Evolutionary conservation across 2,888 invertebrate genomes (phyloP).

Genomic region (Chymomyza amoena): DNA sequence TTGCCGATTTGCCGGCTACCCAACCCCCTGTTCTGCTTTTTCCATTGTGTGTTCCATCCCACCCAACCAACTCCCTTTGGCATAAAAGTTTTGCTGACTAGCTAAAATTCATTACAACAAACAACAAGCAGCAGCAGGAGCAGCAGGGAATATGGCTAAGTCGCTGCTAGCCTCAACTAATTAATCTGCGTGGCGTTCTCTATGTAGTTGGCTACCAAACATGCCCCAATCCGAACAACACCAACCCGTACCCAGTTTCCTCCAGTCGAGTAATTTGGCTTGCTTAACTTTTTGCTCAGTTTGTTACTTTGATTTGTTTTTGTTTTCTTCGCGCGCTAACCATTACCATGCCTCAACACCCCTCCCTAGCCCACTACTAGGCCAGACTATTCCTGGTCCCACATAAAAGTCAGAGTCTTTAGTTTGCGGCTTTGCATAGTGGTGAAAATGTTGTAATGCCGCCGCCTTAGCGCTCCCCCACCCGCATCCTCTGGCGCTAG

Average conservation of each 20-base stretch:
- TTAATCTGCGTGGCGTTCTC: constrained; percentile 69
- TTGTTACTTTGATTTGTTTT: constrained; percentile 73
- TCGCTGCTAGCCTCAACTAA: constrained; percentile 70
- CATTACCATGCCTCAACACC: neutral
- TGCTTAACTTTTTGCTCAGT: constrained; percentile 70
- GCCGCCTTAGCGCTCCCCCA: constrained; percentile 41
- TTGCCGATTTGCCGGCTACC: neutral
- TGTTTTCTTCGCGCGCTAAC: constrained; percentile 38
- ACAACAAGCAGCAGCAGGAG: constrained; percentile 38
- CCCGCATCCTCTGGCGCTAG: neutral
- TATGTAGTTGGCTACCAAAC: constrained; percentile 28
- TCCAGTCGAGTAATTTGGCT: constrained; percentile 60
- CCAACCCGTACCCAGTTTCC: neutral
- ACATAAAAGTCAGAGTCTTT: constrained; percentile 67
- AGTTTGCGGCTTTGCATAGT: constrained; percentile 63
- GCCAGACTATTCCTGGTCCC: constrained; percentile 34
- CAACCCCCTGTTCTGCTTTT: neutral
- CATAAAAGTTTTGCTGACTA: constrained; percentile 75
- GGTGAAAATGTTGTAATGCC: constrained; percentile 53
- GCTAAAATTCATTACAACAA: constrained; percentile 75
- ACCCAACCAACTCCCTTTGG: constrained; percentile 46
- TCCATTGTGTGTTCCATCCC: constrained; percentile 11
- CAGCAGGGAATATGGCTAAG: constrained; percentile 7
- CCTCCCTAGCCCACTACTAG: neutral
- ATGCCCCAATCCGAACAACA: neutral